A percentile compares a stretch with the other conserved stretches of the same genome.
phyloP scores from a whole-genome alignment of 2,113 vertebrate genomes.

The Gambusia holbrooki region DNA sequence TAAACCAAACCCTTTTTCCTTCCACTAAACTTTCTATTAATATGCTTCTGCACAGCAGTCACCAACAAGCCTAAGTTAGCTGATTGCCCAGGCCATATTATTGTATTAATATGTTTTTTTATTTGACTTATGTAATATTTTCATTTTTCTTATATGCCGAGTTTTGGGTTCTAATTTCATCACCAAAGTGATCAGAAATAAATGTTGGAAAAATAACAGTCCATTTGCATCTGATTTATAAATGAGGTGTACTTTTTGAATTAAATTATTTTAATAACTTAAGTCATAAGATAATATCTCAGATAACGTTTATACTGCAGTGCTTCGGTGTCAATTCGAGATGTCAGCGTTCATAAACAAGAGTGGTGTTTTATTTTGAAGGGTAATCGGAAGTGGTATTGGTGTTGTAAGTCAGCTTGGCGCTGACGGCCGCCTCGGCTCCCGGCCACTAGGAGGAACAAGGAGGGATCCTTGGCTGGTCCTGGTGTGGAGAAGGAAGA shows the following conservation, averaged over 20 bases:
- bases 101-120: neutral
- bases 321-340: no score
- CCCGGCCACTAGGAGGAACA: constrained; percentile 78
- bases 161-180: no score
- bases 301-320: no score
- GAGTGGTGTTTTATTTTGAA: constrained; percentile 19
- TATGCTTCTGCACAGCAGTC: neutral
- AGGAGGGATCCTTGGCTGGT: constrained; percentile 54
- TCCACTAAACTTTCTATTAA: neutral
- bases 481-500: constrained; percentile 76
- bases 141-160: neutral
- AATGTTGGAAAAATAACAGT: no score
- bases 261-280: no score
- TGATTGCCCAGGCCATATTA: neutral
- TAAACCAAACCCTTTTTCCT: neutral
- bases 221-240: no score
- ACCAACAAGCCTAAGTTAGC: neutral
- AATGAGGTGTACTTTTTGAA: no score
- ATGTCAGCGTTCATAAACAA: neutral
- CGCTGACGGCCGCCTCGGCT: constrained; percentile 38
- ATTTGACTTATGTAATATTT: neutral
- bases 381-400: neutral
- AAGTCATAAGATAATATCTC: no score
- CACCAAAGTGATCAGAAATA: no score
- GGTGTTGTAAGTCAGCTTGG: neutral